Base-by-base conservation (phyloP, 2,797 vertebrate species). In the Melanotaenia trifasciata region DNA sequence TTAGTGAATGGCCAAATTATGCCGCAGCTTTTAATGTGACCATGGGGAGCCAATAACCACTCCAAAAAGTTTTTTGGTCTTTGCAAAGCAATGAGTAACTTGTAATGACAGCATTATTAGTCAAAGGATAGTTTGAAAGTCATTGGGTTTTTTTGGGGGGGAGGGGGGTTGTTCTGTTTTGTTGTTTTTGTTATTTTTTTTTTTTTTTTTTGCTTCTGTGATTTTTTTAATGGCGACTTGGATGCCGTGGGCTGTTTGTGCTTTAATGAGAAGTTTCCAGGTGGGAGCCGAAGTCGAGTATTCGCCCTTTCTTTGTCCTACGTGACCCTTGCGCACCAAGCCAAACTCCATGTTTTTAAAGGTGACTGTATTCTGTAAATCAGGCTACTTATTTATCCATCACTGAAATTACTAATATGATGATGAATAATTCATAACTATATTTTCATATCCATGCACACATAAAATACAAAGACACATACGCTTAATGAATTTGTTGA, bases 1-100 rank as follows among this genome's bases (percentile, higher is more conserved):
- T 88, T 88, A 83, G 88, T 84, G 86, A 91, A 89, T 83, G 72
- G 78, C 78, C 78, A 89, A 91, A 93, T 94, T 90, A 93, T 91
- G 81, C 89, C 74, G 76, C 58, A 22, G 84, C 78, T 81, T 86
- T 89, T 91, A 92, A 92, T 92, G 87, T 88, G 91, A 80, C 90
- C 85, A 58, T 33, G 68, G 87, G 90, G 90, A 92, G 76, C 35
- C 67, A 36, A 54, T 50, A 79, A 79, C 68, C 81, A 83, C 80
- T 88, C 80, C 65, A 80, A 82, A 89, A 91, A 88, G 70, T 87
- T 76, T 75, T 84, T 79, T 61, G 53, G 68, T 85, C 80, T 84
- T 76, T 85, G 63, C 67, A 85, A 82, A 85, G 82, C 83, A 78
- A 82, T 63, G 67, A 86, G 71, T 84, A 88, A 90, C 77, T 76